Evolutionary conservation across 2,888 invertebrate species (phyloP), one percentile per base, ranked within the genome.

Genomic region (Volucella zonaria): DNA sequence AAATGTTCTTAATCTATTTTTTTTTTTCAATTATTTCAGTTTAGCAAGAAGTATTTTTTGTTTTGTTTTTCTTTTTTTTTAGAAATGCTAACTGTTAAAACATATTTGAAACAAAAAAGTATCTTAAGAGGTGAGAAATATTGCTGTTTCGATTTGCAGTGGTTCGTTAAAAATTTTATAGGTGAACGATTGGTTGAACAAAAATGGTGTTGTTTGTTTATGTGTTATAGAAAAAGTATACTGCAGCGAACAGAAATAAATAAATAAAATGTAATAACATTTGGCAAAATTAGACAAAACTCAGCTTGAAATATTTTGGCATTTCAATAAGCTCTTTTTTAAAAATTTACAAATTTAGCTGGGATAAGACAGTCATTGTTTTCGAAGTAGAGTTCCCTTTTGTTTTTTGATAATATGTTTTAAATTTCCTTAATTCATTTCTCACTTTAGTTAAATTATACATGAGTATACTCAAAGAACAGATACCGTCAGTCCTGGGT

Each of bases 1-100:
- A 81, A 85, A 73, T 71, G 45, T 74, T 45, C 76, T 85, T 85
- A 75, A 49, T 62, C 66, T 71, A 79, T 64, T 51, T 71, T 77
- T 73, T 18, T 18, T 77, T 31, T 54, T 15, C n/a, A n/a, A n/a
- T 73, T 67, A 74, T 76, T 68, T 85, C 62, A 80, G 62, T 80
- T 80, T 80, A 80, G 75, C 76, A 31, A 31, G 71, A 73, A 59
- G 66, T 62, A 49, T 49, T 64, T 67, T 56, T 62, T 8, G 40
- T 61, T 58, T 23, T 52, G 52, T 49, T 47, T 51, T 54, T 51
- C 47, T 61, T 12, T 43, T 43, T 58, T 64, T 73, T 58, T 62
- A 40, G 62, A 43, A 67, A 74, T 78, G 79, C 74, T 83, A 61
- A 74, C 64, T 74, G 64, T 83, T 79, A 75, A 83, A 66, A 54